A percentile compares a stretch with the other conserved stretches of the same genome.
Conservation (phyloP, 2,113 vertebrate genomes). For the Bujurquina vittata region DNA sequence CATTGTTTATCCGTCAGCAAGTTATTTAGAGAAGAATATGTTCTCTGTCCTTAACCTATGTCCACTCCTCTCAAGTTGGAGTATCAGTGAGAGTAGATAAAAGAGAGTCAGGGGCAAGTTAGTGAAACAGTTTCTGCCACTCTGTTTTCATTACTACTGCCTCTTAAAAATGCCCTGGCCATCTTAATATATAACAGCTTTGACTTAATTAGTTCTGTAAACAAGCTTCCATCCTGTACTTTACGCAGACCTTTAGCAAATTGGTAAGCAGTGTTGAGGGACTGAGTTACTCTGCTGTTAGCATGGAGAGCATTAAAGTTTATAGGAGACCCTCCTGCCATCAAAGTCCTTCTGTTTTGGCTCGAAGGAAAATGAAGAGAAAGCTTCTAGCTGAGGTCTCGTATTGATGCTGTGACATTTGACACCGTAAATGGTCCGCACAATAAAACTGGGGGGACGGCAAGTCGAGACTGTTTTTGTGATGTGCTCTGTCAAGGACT, state of each 20-base stretch:
- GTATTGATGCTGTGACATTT: constrained; percentile 86
- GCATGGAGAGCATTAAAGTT: constrained; percentile 78
- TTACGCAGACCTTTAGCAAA: constrained; percentile 63
- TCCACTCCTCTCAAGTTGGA: constrained; percentile 18
- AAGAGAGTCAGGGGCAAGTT: constrained; percentile 39
- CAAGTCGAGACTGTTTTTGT: constrained; percentile 82
- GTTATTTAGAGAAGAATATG: constrained; percentile 36
- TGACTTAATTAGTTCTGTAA: constrained; percentile 78
- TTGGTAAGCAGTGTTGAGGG: constrained; percentile 66
- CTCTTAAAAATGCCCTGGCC: constrained; percentile 65
- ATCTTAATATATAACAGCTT: constrained; percentile 78
- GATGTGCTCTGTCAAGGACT: constrained; percentile 71
- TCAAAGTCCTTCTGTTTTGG: constrained; percentile 80
- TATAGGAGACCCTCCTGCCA: constrained; percentile 80
- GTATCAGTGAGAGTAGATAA: constrained; percentile 19
- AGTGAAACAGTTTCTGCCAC: constrained; percentile 46
- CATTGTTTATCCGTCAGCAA: constrained; percentile 41
- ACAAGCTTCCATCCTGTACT: constrained; percentile 71
- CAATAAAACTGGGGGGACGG: constrained; percentile 81
- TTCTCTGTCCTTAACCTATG: constrained; percentile 33
- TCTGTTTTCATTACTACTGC: constrained; percentile 72
- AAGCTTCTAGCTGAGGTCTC: constrained; percentile 38
- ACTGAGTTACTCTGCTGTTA: constrained; percentile 77
- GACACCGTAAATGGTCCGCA: constrained; percentile 79
- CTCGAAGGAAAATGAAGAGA: constrained; percentile 66